Conservation (phyloP, 2,888 invertebrate species). For the Penaeus monodon region DNA sequence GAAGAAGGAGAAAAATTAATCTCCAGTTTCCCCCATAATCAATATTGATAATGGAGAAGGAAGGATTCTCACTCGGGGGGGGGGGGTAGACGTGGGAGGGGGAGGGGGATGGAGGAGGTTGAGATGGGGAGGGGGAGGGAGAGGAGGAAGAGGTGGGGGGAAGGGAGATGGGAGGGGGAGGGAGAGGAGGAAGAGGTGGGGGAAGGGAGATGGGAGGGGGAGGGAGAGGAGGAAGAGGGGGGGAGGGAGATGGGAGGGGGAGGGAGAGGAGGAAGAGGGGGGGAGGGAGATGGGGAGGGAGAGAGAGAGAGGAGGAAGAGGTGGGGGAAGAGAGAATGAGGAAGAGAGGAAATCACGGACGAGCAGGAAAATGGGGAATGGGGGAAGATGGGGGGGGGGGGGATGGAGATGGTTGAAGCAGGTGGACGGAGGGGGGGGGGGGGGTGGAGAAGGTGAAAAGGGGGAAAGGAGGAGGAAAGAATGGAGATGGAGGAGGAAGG, state of each 20-base stretch:
- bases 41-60: neutral
- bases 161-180: neutral
- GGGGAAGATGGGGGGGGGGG: constrained; percentile 28
- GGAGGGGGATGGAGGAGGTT: too few species aligned
- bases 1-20: neutral
- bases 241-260: too few species aligned
- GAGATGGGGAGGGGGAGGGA: too few species aligned
- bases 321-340: neutral
- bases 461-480: too few species aligned
- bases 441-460: too few species aligned
- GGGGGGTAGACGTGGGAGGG: too few species aligned
- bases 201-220: neutral
- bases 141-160: too few species aligned
- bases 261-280: neutral
- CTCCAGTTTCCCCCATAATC: too few species aligned
- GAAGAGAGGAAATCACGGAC: neutral
- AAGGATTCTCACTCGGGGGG: neutral
- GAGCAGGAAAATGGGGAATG: neutral
- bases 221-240: too few species aligned
- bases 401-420: fast-evolving
- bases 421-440: too few species aligned
- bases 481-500: too few species aligned
- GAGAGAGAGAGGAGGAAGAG: neutral
- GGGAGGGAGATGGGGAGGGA: neutral
- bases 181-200: neutral